A percentile compares a stretch with the other conserved stretches of the same genome.
Conservation (phyloP, 30 jellyfish, hydroid and myxozoan species). For the Cassiopea xamachana region DNA sequence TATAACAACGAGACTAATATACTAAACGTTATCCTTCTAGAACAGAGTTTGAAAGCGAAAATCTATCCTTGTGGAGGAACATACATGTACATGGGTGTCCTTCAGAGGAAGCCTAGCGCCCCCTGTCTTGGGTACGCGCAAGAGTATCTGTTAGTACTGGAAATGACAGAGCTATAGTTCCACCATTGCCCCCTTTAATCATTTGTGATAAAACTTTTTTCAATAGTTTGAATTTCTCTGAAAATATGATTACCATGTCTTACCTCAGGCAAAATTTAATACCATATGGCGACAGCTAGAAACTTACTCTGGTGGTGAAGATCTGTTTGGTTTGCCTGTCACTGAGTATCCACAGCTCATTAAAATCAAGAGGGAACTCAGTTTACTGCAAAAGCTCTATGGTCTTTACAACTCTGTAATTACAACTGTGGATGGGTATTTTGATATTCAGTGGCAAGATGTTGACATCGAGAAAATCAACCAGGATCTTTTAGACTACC, state of each 20-base stretch:
- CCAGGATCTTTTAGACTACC: slow-evolving; percentile 88
- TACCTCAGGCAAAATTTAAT: slow-evolving; percentile 85
- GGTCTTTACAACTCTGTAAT: slow-evolving; percentile 96
- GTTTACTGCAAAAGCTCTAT: slow-evolving; percentile 92
- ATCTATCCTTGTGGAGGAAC: no score
- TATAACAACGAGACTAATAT: no score
- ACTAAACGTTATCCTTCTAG: no score
- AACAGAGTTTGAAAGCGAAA: no score
- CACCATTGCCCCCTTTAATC: no score
- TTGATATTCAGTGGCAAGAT: slow-evolving; percentile 97
- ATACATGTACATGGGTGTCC: no score
- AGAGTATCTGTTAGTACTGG: no score
- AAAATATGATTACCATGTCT: not conserved
- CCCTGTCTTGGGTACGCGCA: no score
- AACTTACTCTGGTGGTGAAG: slow-evolving; percentile 99
- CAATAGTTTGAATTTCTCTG: not conserved
- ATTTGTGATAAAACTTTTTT: no score
- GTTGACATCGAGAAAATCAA: slow-evolving; percentile 97
- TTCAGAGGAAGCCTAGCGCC: no score
- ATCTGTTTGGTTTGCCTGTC: slow-evolving; percentile 92
- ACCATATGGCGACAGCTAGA: slow-evolving; percentile 92
- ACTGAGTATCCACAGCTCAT: slow-evolving; percentile 89
- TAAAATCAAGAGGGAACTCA: slow-evolving; percentile 88
- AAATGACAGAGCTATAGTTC: no score
- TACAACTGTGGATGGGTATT: slow-evolving; percentile 92